Evolutionary conservation across 2,797 vertebrate species (phyloP).

Genomic region (Onychomys leucogaster): DNA sequence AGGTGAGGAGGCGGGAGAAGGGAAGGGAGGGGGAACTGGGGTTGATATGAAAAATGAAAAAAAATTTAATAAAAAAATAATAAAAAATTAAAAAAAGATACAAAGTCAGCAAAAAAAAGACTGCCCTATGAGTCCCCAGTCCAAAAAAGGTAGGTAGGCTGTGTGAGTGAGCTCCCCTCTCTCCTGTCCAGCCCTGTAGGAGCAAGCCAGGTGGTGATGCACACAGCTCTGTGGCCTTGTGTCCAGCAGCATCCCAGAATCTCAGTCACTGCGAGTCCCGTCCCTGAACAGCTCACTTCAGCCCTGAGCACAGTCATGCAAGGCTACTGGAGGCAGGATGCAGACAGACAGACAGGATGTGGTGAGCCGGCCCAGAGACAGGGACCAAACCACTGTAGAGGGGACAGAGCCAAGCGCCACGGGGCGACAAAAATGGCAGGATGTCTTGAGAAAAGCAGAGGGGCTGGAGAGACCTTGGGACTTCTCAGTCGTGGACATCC

Average conservation of each 20-base stretch:
- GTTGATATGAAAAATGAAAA: too few relatives aligned
- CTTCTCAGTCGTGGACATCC: not conserved
- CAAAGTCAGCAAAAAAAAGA: too few relatives aligned
- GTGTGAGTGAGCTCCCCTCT: not conserved
- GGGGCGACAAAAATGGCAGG: not conserved
- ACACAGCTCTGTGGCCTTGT: not conserved
- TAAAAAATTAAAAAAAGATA: too few relatives aligned
- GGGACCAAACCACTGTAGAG: not conserved
- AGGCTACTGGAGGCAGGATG: not conserved
- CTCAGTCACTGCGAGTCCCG: not conserved
- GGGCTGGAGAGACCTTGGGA: not conserved
- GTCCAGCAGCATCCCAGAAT: too few relatives aligned
- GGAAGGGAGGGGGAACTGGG: too few relatives aligned
- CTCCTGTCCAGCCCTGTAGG: not conserved
- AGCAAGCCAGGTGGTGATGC: not conserved
- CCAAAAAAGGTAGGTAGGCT: not conserved
- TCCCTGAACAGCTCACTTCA: not conserved
- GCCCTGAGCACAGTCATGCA: not conserved
- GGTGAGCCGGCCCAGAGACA: not conserved
- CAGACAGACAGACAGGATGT: not conserved
- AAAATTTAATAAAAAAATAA: too few relatives aligned
- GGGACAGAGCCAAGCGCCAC: not conserved
- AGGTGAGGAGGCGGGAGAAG: too few relatives aligned
- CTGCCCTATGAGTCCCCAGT: not conserved
- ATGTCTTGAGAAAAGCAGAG: not conserved